Evolutionary conservation across 2,113 vertebrate species (phyloP).

Genomic region (Choloepus hoffmanni): DNA sequence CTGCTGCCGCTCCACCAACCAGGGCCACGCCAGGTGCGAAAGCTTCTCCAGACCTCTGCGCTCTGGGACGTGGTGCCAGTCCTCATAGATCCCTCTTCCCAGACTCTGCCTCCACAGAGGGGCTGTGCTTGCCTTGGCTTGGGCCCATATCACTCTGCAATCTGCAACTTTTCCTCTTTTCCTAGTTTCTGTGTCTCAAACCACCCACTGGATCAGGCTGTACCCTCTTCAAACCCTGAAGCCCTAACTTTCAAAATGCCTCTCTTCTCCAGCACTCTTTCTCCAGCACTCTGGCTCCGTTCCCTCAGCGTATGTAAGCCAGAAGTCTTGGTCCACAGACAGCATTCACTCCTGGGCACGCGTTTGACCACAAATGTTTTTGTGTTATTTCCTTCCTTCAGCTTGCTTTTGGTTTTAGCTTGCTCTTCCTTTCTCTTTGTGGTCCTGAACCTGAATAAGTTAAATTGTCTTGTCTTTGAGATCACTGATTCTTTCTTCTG

Average conservation of each 20-base stretch:
- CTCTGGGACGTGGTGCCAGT: background rate
- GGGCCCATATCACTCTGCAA: background rate
- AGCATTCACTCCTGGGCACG: too few species aligned
- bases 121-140: background rate
- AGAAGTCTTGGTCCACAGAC: background rate
- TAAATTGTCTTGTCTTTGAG: too few species aligned
- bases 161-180: background rate
- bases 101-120: background rate
- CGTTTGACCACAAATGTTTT: too few species aligned
- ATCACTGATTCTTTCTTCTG: too few species aligned
- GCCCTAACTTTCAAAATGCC: background rate
- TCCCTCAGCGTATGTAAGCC: background rate
- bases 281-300: background rate
- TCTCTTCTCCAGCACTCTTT: background rate
- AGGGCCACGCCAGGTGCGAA: rapidly evolving
- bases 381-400: too few species aligned
- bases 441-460: too few species aligned
- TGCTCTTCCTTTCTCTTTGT: too few species aligned
- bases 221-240: background rate
- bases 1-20: background rate
- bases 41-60: background rate
- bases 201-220: background rate
- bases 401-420: too few species aligned
- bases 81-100: background rate
- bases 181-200: background rate